phyloP scores from a whole-genome alignment of 2,797 vertebrate species.

The Dryobates pubescens region DNA sequence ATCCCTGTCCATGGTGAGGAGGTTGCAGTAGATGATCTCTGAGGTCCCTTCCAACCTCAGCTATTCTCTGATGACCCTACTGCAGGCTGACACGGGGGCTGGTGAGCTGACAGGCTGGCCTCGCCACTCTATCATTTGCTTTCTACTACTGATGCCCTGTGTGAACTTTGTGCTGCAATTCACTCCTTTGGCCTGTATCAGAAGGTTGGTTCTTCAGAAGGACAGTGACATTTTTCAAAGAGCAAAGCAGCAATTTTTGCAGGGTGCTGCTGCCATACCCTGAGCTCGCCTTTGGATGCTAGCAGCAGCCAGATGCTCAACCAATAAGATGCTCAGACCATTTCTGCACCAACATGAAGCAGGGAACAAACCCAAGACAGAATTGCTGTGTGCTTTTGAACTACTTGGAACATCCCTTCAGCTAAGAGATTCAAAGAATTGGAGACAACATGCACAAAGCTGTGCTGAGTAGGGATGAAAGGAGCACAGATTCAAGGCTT shows the following conservation, averaged over 20 bases:
- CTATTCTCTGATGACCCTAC: rapidly evolving
- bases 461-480: conserved; percentile 27
- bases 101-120: neutral
- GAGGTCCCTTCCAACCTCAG: too few species aligned
- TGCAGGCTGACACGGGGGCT: rapidly evolving
- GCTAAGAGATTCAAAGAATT: neutral
- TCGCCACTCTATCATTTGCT: neutral
- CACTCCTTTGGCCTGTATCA: neutral
- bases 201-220: conserved; percentile 12
- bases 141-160: neutral
- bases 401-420: neutral
- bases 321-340: neutral
- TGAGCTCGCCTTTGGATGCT: neutral
- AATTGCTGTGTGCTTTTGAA: neutral
- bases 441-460: neutral
- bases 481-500: neutral
- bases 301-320: neutral
- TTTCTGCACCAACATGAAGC: neutral
- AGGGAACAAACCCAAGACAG: neutral
- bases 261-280: neutral
- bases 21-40: too few species aligned
- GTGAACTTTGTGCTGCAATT: neutral
- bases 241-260: neutral
- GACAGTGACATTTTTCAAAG: conserved; percentile 16
- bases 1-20: too few species aligned